Conservation (phyloP, 2,888 invertebrate species). For the Mylabris sibirica region DNA sequence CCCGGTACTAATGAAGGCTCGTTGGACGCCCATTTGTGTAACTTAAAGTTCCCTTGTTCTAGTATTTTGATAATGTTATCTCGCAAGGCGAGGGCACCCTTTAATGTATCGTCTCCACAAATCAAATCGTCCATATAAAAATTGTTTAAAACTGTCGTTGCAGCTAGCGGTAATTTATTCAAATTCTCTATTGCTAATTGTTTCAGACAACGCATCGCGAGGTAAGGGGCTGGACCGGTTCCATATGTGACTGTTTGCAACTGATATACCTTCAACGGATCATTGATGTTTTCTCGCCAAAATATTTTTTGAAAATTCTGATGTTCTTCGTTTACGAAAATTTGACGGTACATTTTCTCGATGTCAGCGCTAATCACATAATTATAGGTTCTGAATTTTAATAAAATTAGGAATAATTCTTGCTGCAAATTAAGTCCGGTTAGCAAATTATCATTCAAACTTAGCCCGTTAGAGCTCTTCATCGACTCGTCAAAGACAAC, state of each 20-base stretch:
- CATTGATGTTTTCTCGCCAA: conserved; percentile 14
- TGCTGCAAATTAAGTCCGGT: conserved; percentile 15
- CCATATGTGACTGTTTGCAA: conserved; percentile 20
- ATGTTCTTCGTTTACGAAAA: conserved; percentile 14
- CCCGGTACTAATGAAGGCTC: not conserved
- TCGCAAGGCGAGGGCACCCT: conserved; percentile 9
- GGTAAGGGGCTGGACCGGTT: conserved; percentile 6
- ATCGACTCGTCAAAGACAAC: conserved; percentile 11
- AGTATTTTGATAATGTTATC: conserved; percentile 17
- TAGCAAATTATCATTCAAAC: conserved; percentile 11
- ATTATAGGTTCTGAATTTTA: conserved; percentile 13
- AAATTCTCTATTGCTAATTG: conserved; percentile 19
- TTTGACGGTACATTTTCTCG: conserved; percentile 19
- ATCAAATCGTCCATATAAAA: conserved; percentile 32
- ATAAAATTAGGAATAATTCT: conserved; percentile 7
- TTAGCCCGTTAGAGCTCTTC: not conserved
- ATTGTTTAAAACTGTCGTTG: conserved; percentile 17
- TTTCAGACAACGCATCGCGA: conserved; percentile 16
- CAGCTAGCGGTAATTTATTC: conserved; percentile 9
- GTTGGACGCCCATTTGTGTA: conserved; percentile 22
- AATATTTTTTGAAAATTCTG: conserved; percentile 16
- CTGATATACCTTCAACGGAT: conserved; percentile 13
- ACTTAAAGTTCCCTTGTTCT: conserved; percentile 20
- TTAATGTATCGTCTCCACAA: conserved; percentile 17
- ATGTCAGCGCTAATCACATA: conserved; percentile 11